A percentile compares a stretch with the other conserved stretches of the same genome.
These are phyloP conservation scores for Delphinapterus leucas DNA, from an alignment of 2,113 vertebrate species.

Conservation along the genomic window DNA sequence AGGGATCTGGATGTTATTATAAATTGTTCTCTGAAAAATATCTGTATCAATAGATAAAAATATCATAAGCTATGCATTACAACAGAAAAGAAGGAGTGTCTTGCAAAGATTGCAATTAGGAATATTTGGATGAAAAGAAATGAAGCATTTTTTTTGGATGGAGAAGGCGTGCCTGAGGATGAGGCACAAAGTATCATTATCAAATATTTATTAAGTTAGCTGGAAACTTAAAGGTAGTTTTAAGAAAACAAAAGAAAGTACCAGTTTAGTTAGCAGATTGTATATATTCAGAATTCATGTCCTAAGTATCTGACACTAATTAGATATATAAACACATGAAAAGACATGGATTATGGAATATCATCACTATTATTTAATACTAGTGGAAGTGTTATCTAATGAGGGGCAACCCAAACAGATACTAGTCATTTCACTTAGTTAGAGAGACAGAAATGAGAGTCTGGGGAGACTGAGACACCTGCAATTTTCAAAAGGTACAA, in stretches of 20 bases:
- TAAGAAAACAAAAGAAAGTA: background rate
- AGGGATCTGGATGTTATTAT: background rate
- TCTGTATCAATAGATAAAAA: background rate
- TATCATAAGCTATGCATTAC: background rate
- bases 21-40: background rate
- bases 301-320: background rate
- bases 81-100: background rate
- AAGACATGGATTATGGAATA: background rate
- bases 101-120: background rate
- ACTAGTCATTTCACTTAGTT: background rate
- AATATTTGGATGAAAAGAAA: background rate
- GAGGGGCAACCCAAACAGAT: background rate
- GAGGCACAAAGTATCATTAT: background rate
- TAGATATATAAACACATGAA: background rate
- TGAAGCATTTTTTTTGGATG: background rate
- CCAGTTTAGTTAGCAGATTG: background rate
- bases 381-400: background rate
- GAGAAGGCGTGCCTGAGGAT: background rate
- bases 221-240: background rate
- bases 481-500: background rate
- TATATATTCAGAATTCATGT: background rate
- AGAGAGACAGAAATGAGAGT: background rate
- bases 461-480: background rate
- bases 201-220: background rate
- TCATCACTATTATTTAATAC: background rate